Conservation (phyloP, 2,113 vertebrate genomes). For the Apaloderma vittatum region DNA sequence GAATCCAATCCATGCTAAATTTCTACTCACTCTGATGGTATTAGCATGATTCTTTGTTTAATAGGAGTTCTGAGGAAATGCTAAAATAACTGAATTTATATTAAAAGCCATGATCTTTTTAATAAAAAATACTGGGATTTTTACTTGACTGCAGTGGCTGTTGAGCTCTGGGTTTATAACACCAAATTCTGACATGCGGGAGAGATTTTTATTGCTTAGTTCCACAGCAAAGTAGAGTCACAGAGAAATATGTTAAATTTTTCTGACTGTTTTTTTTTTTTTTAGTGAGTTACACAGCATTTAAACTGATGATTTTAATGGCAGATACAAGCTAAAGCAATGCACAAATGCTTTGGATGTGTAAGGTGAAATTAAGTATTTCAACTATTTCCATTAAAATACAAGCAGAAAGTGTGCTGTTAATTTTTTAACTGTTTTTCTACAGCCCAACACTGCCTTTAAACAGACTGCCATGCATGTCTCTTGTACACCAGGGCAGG, state of each 20-base stretch:
- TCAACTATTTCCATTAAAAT: neutral
- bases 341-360: neutral
- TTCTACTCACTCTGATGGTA: neutral
- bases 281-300: neutral
- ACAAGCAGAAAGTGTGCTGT: neutral
- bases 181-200: neutral
- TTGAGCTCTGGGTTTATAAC: neutral
- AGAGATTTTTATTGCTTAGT: neutral
- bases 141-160: neutral
- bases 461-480: neutral
- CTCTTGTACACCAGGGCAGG: neutral
- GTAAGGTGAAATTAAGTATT: neutral
- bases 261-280: neutral
- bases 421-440: neutral
- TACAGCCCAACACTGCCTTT: neutral
- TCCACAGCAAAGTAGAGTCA: neutral
- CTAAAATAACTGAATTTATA: neutral
- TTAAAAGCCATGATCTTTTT: neutral
- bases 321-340: neutral
- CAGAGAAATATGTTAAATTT: neutral
- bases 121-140: neutral
- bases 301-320: fast-evolving
- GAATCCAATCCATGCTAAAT: neutral
- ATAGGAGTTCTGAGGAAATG: neutral
- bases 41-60: neutral